phyloP scores from a whole-genome alignment of 2,888 invertebrate genomes.

The Eristalis tenax region DNA sequence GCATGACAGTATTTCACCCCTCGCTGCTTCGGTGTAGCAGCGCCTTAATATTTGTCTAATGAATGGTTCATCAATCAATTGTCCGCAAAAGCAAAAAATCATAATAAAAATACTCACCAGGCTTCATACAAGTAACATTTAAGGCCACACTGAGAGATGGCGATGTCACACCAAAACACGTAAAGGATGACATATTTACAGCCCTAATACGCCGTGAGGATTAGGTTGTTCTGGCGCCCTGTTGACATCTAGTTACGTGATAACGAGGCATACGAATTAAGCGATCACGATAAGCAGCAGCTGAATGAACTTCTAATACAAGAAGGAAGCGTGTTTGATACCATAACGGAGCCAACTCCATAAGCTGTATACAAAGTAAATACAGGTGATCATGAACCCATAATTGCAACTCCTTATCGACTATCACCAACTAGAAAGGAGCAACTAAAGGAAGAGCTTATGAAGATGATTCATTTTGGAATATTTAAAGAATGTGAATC shows the following conservation, averaged over 20 bases:
- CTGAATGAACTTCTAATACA: not conserved
- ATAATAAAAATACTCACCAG: not conserved
- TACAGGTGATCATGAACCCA: conserved; percentile 75
- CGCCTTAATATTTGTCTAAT: not conserved
- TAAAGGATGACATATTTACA: not conserved
- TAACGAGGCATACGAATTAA: not conserved
- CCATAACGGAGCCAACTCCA: not conserved
- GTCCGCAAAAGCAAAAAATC: not conserved
- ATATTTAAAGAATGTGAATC: conserved; percentile 65
- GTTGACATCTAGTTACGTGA: not conserved
- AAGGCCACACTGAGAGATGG: not conserved
- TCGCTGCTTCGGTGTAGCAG: not conserved
- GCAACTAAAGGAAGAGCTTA: conserved; percentile 70
- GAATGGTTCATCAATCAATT: not conserved
- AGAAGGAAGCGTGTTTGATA: not conserved
- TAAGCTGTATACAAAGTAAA: conserved; percentile 69
- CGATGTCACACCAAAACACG: not conserved
- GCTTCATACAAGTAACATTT: not conserved
- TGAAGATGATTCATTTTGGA: conserved; percentile 73
- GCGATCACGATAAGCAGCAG: not conserved
- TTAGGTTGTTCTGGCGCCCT: not conserved
- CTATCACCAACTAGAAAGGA: conserved; percentile 73
- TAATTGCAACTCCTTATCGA: conserved; percentile 76
- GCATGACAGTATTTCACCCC: too few relatives aligned
- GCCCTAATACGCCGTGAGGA: not conserved